Evolutionary conservation across 1,140 invertebrate species (phyloP).

Genomic region (Megalopta genalis): DNA sequence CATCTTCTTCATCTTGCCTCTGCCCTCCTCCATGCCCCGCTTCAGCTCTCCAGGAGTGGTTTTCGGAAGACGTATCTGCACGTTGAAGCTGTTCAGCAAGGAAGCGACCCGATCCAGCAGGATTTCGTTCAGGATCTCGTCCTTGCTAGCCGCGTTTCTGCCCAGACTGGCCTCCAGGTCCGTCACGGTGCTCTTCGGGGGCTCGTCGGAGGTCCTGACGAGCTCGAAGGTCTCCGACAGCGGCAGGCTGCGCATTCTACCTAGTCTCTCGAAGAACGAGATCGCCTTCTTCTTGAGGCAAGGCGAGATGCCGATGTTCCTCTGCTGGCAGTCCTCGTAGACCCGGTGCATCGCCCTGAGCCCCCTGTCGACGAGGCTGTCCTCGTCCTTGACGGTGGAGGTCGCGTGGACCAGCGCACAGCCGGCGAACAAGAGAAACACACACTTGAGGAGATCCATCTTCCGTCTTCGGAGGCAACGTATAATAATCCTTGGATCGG

Average conservation of each 20-base stretch:
- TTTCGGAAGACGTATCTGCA: conserved; percentile 88
- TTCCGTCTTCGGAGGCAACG: not conserved
- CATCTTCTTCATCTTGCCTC: conserved; percentile 90
- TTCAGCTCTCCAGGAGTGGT: conserved; percentile 85
- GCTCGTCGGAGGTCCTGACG: conserved; percentile 71
- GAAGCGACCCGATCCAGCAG: conserved; percentile 85
- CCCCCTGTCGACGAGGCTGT: conserved; percentile 72
- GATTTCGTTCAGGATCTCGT: conserved; percentile 84
- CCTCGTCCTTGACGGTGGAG: conserved; percentile 61
- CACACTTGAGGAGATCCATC: conserved; percentile 68
- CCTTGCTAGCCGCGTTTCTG: conserved; percentile 82
- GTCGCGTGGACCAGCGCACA: conserved; percentile 47
- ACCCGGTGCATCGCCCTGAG: conserved; percentile 73
- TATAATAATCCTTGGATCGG: conserved; percentile 6
- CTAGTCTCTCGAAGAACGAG: conserved; percentile 86
- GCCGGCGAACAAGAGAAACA: conserved; percentile 61
- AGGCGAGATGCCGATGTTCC: conserved; percentile 82
- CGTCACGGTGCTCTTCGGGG: conserved; percentile 79
- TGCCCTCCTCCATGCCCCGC: conserved; percentile 87
- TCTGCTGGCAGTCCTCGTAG: conserved; percentile 77
- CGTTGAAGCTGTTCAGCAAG: conserved; percentile 86
- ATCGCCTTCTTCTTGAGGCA: conserved; percentile 91
- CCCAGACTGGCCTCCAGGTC: conserved; percentile 85
- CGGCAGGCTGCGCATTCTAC: conserved; percentile 84
- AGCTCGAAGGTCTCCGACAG: conserved; percentile 85